A percentile compares a stretch with the other conserved stretches of the same genome.
phyloP scores from a whole-genome alignment of 2,888 invertebrate species.

The Steromphala cineraria region DNA sequence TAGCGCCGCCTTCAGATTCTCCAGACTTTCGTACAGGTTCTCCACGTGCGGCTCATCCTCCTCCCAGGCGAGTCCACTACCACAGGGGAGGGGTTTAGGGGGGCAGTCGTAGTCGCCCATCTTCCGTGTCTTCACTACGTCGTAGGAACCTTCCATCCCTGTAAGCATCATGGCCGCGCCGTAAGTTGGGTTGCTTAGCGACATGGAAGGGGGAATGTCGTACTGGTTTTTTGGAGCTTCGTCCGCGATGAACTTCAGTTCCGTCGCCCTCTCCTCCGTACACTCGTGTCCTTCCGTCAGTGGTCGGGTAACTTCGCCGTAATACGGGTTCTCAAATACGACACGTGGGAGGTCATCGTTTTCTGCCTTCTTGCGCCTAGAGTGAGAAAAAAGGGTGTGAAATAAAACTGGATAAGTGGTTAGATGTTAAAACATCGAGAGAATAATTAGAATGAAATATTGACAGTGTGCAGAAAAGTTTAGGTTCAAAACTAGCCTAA shows the following conservation, averaged over 20 bases:
- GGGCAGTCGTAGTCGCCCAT: neutral
- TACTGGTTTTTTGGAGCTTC: neutral
- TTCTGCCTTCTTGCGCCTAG: constrained; percentile 4
- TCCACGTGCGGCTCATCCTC: constrained; percentile 1
- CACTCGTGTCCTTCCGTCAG: neutral
- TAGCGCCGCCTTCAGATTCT: constrained; percentile 22
- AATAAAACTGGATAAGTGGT: no score
- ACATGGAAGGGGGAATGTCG: constrained; percentile 15
- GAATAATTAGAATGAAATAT: no score
- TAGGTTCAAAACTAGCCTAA: no score
- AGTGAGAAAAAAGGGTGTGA: neutral
- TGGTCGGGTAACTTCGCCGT: constrained; percentile 1
- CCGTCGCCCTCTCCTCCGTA: constrained; percentile 9
- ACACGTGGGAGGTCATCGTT: neutral
- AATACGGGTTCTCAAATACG: constrained; percentile 19
- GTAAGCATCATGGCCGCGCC: neutral
- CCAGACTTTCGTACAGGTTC: constrained; percentile 24
- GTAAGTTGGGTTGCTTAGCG: constrained; percentile 22
- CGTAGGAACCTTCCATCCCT: neutral
- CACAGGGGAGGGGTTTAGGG: constrained; percentile 15
- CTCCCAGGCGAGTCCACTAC: neutral
- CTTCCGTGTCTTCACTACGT: neutral
- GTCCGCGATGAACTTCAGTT: constrained; percentile 7
- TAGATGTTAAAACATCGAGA: no score
- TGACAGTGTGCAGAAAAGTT: no score